A percentile compares a stretch with the other conserved stretches of the same genome.
phyloP scores from a whole-genome alignment of 2,888 invertebrate genomes.

The Clanis bilineata region DNA sequence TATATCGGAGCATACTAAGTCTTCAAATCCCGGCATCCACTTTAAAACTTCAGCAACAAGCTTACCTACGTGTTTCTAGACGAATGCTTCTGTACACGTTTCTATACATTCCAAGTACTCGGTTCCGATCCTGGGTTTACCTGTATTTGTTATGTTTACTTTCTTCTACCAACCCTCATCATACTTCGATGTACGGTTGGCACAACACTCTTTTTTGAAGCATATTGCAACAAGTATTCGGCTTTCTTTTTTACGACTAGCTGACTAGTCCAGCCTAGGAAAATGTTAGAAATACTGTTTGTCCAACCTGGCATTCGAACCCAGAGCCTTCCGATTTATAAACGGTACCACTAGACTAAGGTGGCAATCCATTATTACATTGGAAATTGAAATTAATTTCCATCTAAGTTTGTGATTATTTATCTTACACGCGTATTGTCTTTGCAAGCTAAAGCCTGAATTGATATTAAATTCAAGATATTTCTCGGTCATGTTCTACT shows the following conservation, averaged over 20 bases:
- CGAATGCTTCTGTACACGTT: neutral
- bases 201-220: no score
- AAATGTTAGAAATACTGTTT: no score
- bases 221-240: no score
- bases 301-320: no score
- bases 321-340: no score
- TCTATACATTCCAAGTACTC: neutral
- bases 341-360: neutral
- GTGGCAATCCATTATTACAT: no score
- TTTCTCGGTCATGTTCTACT: neutral
- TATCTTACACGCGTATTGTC: neutral
- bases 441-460: neutral
- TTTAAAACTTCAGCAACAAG: neutral
- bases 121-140: neutral
- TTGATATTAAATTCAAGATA: neutral
- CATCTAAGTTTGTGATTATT: neutral
- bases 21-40: neutral
- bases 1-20: neutral
- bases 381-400: neutral
- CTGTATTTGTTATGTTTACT: neutral
- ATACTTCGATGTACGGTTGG: no score
- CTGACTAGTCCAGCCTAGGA: no score
- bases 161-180: neutral
- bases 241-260: no score
- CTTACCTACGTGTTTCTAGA: neutral